Evolutionary conservation across 2,797 vertebrate genomes (phyloP).

Genomic region (Amazona ochrocephala): DNA sequence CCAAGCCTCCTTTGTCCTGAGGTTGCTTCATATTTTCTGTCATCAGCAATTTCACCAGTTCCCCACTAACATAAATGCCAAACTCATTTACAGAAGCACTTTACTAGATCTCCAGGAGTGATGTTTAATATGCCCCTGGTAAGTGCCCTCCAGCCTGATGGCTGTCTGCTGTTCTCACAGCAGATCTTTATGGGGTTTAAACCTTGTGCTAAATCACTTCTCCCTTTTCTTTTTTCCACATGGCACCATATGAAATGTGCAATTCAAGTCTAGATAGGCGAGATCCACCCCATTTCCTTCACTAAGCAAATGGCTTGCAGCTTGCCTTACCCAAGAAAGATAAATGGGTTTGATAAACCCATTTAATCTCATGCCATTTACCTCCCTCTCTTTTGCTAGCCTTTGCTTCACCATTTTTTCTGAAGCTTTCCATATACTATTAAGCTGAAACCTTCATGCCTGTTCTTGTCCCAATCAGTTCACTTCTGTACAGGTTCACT

Average conservation of each 20-base stretch:
- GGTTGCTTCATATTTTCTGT: conserved; percentile 23
- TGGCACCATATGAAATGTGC: background rate
- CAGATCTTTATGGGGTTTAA: background rate
- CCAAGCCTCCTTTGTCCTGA: conserved; percentile 7
- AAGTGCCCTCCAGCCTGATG: conserved; percentile 16
- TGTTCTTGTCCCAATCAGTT: conserved; percentile 47
- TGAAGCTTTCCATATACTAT: background rate
- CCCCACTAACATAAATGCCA: background rate
- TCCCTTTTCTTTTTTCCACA: background rate
- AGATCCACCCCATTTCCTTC: background rate
- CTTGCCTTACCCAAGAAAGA: conserved; percentile 27
- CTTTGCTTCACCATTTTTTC: background rate
- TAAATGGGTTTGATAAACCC: conserved; percentile 47
- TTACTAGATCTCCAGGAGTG: background rate
- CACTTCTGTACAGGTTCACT: background rate
- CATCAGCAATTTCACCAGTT: conserved; percentile 40
- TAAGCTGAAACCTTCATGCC: conserved; percentile 33
- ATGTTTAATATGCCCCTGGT: background rate
- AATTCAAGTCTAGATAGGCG: background rate
- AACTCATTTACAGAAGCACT: conserved; percentile 27
- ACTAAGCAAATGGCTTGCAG: conserved; percentile 33
- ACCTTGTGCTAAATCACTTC: background rate
- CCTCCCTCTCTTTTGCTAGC: background rate
- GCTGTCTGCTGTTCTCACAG: background rate
- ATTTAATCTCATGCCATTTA: conserved; percentile 48